Percentiles rank a stretch among this genome's conserved stretches.
These are phyloP conservation scores for Camelus dromedarius DNA, from an alignment of 2,113 vertebrate species.

Conservation along the genomic window DNA sequence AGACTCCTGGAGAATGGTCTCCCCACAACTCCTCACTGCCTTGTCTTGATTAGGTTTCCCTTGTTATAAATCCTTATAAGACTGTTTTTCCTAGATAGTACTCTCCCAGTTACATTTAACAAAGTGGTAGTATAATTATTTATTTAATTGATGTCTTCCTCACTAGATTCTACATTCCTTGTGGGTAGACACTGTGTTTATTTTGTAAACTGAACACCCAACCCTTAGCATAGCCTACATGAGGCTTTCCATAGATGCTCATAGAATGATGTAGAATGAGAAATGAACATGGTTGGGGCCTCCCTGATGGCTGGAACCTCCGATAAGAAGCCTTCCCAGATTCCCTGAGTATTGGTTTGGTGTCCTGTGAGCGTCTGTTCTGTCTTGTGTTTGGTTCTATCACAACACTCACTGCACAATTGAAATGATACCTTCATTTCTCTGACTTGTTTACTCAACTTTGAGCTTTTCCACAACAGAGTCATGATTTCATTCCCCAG, in stretches of 20 bases:
- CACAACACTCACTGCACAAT: neutral
- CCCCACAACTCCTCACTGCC: neutral
- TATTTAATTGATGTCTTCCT: neutral
- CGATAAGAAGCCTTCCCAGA: neutral
- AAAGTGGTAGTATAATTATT: neutral
- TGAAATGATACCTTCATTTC: neutral
- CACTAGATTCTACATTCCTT: neutral
- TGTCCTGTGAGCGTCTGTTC: neutral
- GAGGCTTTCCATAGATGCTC: neutral
- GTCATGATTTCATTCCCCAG: neutral
- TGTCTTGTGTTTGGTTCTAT: neutral
- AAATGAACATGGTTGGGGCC: neutral
- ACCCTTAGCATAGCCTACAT: neutral
- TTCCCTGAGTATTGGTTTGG: neutral
- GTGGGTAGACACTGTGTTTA: neutral
- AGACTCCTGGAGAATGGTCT: neutral
- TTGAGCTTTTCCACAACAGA: neutral
- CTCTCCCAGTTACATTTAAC: neutral
- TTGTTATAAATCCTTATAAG: neutral
- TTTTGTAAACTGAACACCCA: constrained; percentile 2
- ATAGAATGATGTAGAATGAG: neutral
- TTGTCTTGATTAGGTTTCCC: neutral
- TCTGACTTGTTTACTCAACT: neutral
- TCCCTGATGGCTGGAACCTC: neutral
- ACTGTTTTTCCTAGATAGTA: neutral